Evolutionary conservation across 2,888 invertebrate species (phyloP), one percentile per base, ranked within the genome.

Genomic region (Scaptomyza reducta): DNA sequence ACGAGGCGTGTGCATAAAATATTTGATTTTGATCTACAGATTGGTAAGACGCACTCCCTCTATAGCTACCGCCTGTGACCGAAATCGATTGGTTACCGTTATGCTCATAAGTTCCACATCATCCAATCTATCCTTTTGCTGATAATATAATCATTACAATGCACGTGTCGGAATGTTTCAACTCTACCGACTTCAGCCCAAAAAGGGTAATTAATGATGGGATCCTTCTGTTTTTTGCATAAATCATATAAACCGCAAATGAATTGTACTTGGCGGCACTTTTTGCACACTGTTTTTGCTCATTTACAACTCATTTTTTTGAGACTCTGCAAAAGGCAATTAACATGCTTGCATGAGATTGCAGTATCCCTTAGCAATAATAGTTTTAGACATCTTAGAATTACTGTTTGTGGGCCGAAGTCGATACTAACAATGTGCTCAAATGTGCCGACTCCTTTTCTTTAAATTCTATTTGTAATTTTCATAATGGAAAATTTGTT

Each of bases 301-400:
- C 84, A 85, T 85, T 87, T 85, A 87, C 84, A 85, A 85, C 87
- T 87, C 81, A 87, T 84, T 84, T 84, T 60, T 84, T 84, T 63
- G 40, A 72, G 81, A 75, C 77, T 74, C 69, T 77, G 68, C 61
- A 67, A 74, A 77, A 81, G 72, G 77, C 69, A 84, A 84, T 87
- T 84, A 79, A 49, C 77, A 84, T 87, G 84, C 79, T 56, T 44
- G 44, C 55, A 84, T 84, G 84, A 84, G 57, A 13, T 41, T 46
- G 79, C 84, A 70, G 53, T 47, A 71, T 65, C 46, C 33, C 14
- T 35, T 29, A 60, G 35, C 47, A 59, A 57, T 59, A 31, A 33
- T 44, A 16, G 45, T 46, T 59, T 61, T 40, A 61, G 45, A 42
- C 33, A 33, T 71, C 85, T 81, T 82, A 85, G 85, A 82, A 77